Evolutionary conservation across 2,113 vertebrate genomes (phyloP).

Genomic region (Cyprinus carpio): DNA sequence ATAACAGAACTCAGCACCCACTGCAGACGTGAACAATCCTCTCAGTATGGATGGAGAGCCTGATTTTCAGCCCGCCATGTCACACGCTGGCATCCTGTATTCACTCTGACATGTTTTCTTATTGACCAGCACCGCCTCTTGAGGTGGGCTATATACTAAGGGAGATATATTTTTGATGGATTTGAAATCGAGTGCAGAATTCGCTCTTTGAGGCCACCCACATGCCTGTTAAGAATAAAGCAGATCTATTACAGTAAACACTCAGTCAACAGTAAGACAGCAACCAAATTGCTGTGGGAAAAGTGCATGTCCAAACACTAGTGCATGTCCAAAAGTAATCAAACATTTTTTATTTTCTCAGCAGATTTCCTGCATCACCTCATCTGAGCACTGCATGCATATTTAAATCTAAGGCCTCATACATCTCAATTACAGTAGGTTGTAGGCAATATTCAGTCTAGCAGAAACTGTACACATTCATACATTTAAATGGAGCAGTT

Average conservation of each 20-base stretch:
- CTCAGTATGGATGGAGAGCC: background rate
- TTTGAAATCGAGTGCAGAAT: background rate
- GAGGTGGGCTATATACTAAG: background rate
- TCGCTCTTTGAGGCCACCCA: background rate
- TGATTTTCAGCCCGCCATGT: conserved; percentile 12
- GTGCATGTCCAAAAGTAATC: background rate
- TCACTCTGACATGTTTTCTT: conserved; percentile 1
- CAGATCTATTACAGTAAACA: background rate
- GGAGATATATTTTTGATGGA: background rate
- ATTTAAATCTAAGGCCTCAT: background rate
- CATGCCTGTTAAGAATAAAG: background rate
- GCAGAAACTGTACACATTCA: background rate
- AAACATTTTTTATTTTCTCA: background rate
- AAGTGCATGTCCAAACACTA: background rate
- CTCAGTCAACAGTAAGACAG: background rate
- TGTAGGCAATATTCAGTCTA: background rate
- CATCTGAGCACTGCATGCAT: background rate
- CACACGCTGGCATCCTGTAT: conserved; percentile 29
- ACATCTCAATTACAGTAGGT: background rate
- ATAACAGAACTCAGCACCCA: background rate
- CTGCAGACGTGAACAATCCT: background rate
- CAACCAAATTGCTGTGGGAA: background rate
- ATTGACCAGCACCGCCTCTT: background rate
- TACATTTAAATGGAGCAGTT: background rate
- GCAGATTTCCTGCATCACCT: background rate